Evolutionary conservation across 2,113 vertebrate genomes (phyloP).

Genomic region (Oriolus oriolus): DNA sequence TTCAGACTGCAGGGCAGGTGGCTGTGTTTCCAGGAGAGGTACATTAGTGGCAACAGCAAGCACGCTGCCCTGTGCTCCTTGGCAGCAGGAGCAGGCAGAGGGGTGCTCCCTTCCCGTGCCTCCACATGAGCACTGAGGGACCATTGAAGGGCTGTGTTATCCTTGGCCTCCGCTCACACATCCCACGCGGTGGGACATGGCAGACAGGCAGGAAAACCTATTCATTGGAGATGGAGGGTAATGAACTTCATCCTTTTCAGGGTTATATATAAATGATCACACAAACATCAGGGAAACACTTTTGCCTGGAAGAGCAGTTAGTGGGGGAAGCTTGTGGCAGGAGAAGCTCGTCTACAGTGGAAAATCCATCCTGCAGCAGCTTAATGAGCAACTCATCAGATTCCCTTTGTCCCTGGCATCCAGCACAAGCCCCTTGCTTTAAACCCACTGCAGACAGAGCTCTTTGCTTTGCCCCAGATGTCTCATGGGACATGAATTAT

Average conservation of each 20-base stretch:
- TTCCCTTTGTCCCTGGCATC: neutral
- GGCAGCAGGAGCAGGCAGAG: neutral
- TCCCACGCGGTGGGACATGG: neutral
- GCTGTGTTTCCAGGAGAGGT: neutral
- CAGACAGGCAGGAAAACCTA: constrained; percentile 27
- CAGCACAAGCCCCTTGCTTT: neutral
- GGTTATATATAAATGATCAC: neutral
- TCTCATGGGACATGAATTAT: neutral
- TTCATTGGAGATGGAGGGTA: neutral
- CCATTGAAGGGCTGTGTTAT: constrained; percentile 47
- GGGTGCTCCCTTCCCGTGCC: neutral
- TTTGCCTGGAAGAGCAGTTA: neutral
- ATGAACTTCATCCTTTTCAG: neutral
- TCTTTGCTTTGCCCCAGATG: neutral
- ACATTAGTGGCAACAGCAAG: neutral
- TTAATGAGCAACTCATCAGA: neutral
- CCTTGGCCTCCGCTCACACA: constrained; percentile 45
- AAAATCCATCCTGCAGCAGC: neutral
- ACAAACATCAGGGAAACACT: neutral
- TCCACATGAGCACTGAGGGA: neutral
- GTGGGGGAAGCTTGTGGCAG: neutral
- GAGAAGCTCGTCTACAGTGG: neutral
- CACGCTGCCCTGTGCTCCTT: neutral
- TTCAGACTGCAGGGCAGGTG: neutral
- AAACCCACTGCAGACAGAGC: neutral